Base-by-base conservation (phyloP, 2,113 vertebrate species). In the Proteles cristata region DNA sequence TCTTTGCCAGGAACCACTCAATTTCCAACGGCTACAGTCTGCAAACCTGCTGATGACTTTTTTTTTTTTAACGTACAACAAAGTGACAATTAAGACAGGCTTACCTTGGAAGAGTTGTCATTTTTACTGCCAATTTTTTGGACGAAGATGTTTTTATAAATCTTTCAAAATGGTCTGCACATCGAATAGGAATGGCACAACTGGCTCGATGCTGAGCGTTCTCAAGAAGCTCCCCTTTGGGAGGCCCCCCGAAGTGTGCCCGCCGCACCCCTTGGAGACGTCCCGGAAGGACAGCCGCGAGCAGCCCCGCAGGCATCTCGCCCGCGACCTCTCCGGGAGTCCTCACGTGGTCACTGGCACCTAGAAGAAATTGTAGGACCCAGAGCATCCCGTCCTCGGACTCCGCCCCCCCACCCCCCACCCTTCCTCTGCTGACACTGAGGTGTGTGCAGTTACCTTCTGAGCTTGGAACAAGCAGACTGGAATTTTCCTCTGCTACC, bases 121-220 rank as follows among this genome's bases (percentile, higher is more conserved):
- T 98, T 99, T 99, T 98, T 99, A 99, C 98, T 99, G 98, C 99
- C 98, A 97, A 98, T 98, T 98, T 98, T 99, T 98, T 98, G 98
- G 97, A 98, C 97, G 98, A 99, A 98, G 98, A 98, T 98, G 98
- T 98, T 99, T 99, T 99, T 98, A 99, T 99, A 99, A 98, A 97
- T 98, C 98, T 98, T 98, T 98, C 96, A 97, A 95, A 98, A 98
- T 88, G 96, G 98, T 98, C 91, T 89, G 98, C 97, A 95, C 93
- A 66, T 92, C 9, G 16, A 98, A 97, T 97, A 98, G 95, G 96
- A 95, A 23, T 97, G 97, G 97, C 98, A 98, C 98, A 97, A 94
- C 96, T 88, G 48, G 93, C 87, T 93, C 91, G 94, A 35, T 45
- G 90, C 96, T 92, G 80, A 93, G 95, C 97, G 96, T 98, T 12